phyloP scores from a whole-genome alignment of 2,888 invertebrate species.

The Dioctria linearis region DNA sequence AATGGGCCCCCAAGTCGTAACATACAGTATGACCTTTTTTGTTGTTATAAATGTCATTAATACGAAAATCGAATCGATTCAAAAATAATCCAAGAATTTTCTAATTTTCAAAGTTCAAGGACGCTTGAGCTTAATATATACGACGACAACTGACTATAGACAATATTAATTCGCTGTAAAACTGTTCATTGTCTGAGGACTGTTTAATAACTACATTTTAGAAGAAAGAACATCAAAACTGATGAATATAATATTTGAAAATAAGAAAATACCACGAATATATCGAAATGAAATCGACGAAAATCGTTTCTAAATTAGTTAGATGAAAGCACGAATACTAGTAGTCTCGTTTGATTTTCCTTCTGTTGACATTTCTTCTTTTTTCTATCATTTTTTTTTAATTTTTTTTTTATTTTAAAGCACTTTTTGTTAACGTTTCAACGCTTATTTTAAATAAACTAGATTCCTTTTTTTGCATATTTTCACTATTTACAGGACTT shows the following conservation, averaged over 20 bases:
- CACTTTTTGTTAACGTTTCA: slow-evolving; percentile 53
- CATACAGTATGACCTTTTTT: too few species aligned
- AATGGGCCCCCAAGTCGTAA: too few species aligned
- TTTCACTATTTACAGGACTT: slow-evolving; percentile 18
- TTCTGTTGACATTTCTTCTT: slow-evolving; percentile 27
- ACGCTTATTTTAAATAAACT: slow-evolving; percentile 33
- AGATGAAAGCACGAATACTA: slow-evolving; percentile 34
- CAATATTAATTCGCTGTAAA: too few species aligned
- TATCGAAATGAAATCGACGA: slow-evolving; percentile 11
- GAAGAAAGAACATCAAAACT: slow-evolving; percentile 18
- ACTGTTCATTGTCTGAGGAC: neutral
- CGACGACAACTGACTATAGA: too few species aligned
- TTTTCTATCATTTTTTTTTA: neutral
- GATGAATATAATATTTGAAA: slow-evolving; percentile 20
- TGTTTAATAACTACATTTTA: neutral
- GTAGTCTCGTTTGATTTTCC: slow-evolving; percentile 38
- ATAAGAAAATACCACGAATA: slow-evolving; percentile 26
- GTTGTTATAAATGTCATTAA: too few species aligned
- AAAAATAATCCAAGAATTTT: too few species aligned
- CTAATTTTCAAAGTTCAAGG: too few species aligned
- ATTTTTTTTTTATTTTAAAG: slow-evolving; percentile 17
- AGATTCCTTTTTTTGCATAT: neutral
- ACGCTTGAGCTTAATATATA: too few species aligned
- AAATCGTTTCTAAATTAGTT: slow-evolving; percentile 32
- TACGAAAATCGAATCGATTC: too few species aligned